Base-by-base conservation (phyloP, 1,140 invertebrate genomes). In the Agrilus planipennis region DNA sequence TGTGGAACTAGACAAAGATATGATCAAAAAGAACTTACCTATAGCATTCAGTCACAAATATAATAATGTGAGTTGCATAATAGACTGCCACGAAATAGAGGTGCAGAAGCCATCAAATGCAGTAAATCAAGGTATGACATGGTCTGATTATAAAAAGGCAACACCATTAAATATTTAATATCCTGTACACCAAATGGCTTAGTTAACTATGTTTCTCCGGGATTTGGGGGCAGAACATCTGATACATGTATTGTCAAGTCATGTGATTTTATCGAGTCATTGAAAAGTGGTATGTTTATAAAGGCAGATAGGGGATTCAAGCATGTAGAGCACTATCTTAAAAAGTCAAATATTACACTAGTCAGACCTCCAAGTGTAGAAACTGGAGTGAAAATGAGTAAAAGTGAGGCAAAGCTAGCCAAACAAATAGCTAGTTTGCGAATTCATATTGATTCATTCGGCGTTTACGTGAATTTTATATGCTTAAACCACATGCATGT, bases 131-230 rank as follows among this genome's bases (percentile, higher is more conserved):
- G 41, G 45, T 35, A 41, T 41, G 25, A 63, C 55, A 2, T 63
- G 60, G 55, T 62, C 54, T 7, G 38, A 54, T 2, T 60, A 62
- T 41, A 58, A 59, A 46, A 49, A 28, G 52, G 47, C 39, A 64
- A 65, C 44, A 65, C 59, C 11, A 28, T 64, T 30, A 63, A 65
- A 50, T 63, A 61, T 53, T 46, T 62, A 17, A 54, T 65, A 36
- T 57, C 55, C 17, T 47, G 34, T 35, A 63, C 56, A 44, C 54
- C 53, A 19, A 51, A 62, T 46, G 59, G 62, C 3, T 44, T 63
- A 9, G 52, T 63, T 32, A 61, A 54, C 41, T 62, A 52, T 47
- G 18, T 61, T 32, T 64, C 58, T 10, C 16, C 16, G 30, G 59
- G 57, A n/a, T 63, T 45, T 54, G 56, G 53, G 15, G 57, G 57